These are phyloP conservation scores for Sebastes hubbsi DNA, from an alignment of 2,797 vertebrate genomes.

Conservation along the genomic window DNA sequence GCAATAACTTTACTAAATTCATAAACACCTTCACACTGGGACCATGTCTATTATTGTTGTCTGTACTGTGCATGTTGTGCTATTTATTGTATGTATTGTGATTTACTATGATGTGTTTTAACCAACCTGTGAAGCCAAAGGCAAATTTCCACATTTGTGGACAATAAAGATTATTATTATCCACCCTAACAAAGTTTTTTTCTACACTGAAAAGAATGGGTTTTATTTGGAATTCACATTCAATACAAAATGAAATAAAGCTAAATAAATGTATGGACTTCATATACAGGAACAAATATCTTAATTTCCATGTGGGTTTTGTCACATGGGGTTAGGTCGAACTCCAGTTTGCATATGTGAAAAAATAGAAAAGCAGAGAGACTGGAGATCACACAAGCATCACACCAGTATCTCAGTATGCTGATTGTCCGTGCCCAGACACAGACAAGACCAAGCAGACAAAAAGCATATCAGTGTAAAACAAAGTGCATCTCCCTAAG, in stretches of 20 bases:
- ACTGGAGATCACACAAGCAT: slow-evolving; percentile 41
- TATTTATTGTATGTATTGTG: no score
- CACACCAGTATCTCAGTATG: slow-evolving; percentile 29
- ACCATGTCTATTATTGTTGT: no score
- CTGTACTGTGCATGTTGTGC: no score
- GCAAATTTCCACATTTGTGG: no score
- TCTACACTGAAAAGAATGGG: background rate
- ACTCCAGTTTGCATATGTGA: slow-evolving; percentile 7
- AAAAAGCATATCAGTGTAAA: slow-evolving; percentile 75
- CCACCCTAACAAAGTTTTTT: background rate
- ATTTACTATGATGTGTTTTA: no score
- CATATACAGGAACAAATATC: background rate
- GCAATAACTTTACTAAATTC: no score
- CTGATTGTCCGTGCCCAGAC: slow-evolving; percentile 50
- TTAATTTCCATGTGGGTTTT: background rate
- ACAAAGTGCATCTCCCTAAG: slow-evolving; percentile 70
- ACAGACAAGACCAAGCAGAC: slow-evolving; percentile 53
- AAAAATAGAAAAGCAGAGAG: background rate
- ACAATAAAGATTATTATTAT: no score
- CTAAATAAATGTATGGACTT: accelerated
- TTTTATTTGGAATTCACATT: background rate
- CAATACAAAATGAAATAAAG: background rate
- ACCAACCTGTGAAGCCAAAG: no score
- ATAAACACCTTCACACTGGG: no score
- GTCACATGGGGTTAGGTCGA: background rate